A percentile compares a stretch with the other conserved stretches of the same genome.
phyloP scores from a whole-genome alignment of 2,888 invertebrate species.

The Aphodius granarius region DNA sequence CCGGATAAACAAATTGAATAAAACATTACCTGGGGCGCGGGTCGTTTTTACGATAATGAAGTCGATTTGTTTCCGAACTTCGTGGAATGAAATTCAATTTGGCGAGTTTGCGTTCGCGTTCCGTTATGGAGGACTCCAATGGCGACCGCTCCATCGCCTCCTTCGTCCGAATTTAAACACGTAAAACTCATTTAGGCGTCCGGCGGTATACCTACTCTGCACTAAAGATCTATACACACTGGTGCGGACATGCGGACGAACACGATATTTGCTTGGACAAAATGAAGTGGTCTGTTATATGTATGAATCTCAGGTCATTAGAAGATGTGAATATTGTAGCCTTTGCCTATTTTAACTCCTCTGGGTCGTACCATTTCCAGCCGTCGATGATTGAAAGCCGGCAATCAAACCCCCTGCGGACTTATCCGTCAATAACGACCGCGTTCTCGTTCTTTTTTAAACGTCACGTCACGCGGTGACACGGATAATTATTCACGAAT shows the following conservation, averaged over 20 bases:
- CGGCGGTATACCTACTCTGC: not conserved
- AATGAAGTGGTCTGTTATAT: no score
- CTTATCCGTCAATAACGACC: not conserved
- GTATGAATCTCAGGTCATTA: no score
- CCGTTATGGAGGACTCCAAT: not conserved
- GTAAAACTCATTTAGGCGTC: not conserved
- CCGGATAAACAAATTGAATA: not conserved
- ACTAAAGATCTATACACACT: no score
- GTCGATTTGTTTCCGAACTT: not conserved
- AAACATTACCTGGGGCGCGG: not conserved
- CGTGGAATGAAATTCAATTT: not conserved
- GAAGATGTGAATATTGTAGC: no score
- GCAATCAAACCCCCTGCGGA: not conserved
- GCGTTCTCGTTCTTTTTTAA: not conserved
- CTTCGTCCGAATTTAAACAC: not conserved
- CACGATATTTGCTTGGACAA: not conserved
- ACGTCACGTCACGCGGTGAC: not conserved
- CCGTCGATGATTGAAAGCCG: not conserved
- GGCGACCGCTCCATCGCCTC: not conserved
- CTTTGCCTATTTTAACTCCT: not conserved
- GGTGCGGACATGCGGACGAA: no score
- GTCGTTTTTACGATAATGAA: not conserved
- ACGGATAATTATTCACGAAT: not conserved
- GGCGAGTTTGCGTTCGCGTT: not conserved
- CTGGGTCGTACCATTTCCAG: not conserved